phyloP scores from a whole-genome alignment of 2,888 invertebrate genomes.

The Mythimna ferrago region DNA sequence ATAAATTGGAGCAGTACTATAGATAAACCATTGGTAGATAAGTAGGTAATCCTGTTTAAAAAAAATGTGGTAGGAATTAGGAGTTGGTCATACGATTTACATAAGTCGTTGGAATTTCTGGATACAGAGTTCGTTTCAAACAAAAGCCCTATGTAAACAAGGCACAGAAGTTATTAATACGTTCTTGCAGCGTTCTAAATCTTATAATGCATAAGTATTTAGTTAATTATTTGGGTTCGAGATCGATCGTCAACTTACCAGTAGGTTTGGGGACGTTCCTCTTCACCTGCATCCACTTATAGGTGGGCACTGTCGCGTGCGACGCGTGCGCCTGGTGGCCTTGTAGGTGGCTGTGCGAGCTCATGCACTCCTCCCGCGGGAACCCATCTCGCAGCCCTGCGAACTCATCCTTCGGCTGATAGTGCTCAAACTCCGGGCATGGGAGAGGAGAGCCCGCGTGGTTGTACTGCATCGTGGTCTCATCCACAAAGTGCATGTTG shows the following conservation, averaged over 20 bases:
- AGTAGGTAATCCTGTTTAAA: background rate
- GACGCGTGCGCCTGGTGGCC: slow-evolving; percentile 85
- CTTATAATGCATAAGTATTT: too few species aligned
- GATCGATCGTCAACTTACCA: slow-evolving; percentile 90
- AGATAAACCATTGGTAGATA: background rate
- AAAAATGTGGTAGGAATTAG: background rate
- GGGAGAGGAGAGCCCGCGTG: slow-evolving; percentile 86
- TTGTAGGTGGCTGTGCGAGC: slow-evolving; percentile 78
- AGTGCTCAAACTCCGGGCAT: slow-evolving; percentile 91
- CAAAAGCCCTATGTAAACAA: background rate
- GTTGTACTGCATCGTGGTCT: slow-evolving; percentile 83
- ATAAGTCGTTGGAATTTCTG: background rate
- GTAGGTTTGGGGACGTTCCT: slow-evolving; percentile 98
- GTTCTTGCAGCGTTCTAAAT: background rate
- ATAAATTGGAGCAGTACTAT: background rate
- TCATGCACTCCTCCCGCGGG: slow-evolving; percentile 79
- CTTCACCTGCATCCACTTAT: slow-evolving; percentile 99
- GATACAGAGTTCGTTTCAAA: background rate
- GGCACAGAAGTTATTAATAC: background rate
- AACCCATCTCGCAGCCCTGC: slow-evolving; percentile 83
- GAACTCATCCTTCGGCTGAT: slow-evolving; percentile 92
- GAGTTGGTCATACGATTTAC: background rate
- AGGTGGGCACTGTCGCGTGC: slow-evolving; percentile 95
- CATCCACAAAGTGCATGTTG: slow-evolving; percentile 88
- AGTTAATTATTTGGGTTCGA: background rate